These are phyloP conservation scores for Xylocopa sonorina DNA, from an alignment of 1,140 invertebrate species.

Conservation along the genomic window DNA sequence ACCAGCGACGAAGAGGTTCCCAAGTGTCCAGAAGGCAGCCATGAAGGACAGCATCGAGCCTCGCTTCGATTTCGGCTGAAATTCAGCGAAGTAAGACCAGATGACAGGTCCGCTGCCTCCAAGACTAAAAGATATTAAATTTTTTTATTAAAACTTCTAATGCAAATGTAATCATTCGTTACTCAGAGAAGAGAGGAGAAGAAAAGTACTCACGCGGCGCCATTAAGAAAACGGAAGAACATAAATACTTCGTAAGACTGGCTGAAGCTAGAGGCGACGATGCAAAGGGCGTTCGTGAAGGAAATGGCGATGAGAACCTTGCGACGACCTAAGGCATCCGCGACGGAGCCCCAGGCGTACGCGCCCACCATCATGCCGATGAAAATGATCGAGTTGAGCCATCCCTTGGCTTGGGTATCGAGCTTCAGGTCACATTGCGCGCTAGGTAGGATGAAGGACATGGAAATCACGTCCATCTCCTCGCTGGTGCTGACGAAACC, in stretches of 20 bases:
- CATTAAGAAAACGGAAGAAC: conserved; percentile 94
- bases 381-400: conserved; percentile 93
- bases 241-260: conserved; percentile 94
- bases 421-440: conserved; percentile 95
- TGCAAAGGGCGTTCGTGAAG: conserved; percentile 94
- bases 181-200: too few relatives aligned
- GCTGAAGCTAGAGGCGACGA: conserved; percentile 93
- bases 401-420: conserved; percentile 93
- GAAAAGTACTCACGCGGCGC: conserved; percentile 91
- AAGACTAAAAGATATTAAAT: conserved; percentile 85
- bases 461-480: conserved; percentile 97
- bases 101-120: conserved; percentile 97
- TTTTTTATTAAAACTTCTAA: not conserved
- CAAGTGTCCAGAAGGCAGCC: conserved; percentile 96
- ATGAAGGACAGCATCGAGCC: conserved; percentile 96
- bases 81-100: conserved; percentile 97
- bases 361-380: conserved; percentile 97
- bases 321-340: conserved; percentile 92
- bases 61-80: conserved; percentile 93
- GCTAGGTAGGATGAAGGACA: conserved; percentile 96
- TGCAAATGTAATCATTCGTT: too few relatives aligned
- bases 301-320: conserved; percentile 93
- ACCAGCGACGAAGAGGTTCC: conserved; percentile 93
- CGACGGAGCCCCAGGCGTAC: conserved; percentile 94
- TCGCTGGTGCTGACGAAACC: conserved; percentile 97